Evolutionary conservation across 2,113 vertebrate genomes (phyloP).

Genomic region (Lycaon pictus): DNA sequence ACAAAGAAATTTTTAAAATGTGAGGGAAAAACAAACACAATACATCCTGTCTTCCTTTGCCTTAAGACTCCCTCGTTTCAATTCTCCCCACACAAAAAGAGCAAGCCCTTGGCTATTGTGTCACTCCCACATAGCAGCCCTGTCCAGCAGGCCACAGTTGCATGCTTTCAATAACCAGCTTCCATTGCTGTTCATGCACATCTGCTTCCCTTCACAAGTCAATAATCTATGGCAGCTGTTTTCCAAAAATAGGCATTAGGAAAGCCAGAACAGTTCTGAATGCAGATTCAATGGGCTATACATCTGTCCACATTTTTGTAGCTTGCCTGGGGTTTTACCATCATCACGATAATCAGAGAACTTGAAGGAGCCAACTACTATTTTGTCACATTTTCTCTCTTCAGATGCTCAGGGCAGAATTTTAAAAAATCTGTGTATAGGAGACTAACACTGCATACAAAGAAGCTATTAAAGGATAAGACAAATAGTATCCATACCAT

Average conservation of each 20-base stretch:
- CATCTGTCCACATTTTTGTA: background rate
- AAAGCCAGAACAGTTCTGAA: conserved; percentile 49
- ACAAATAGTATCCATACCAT: conserved; percentile 33
- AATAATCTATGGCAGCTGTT: conserved; percentile 70
- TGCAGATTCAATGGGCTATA: background rate
- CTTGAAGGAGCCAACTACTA: conserved; percentile 1
- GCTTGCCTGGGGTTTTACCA: conserved; percentile 35
- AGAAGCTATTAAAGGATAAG: conserved; percentile 34
- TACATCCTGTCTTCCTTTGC: background rate
- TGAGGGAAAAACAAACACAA: background rate
- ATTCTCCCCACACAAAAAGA: background rate
- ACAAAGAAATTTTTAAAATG: background rate
- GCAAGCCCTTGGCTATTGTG: background rate
- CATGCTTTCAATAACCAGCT: background rate
- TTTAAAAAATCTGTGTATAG: background rate
- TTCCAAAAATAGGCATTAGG: conserved; percentile 65
- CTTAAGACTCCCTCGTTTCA: background rate
- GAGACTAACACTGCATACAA: conserved; percentile 35
- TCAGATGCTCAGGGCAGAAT: conserved; percentile 42
- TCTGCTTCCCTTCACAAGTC: conserved; percentile 65
- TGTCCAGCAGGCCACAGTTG: background rate
- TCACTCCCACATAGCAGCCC: fast-evolving
- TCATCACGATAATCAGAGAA: conserved; percentile 15
- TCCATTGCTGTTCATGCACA: background rate
- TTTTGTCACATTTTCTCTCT: conserved; percentile 61